A percentile compares a stretch with the other conserved stretches of the same genome.
Conservation (phyloP, 2,797 vertebrate genomes). For the Numenius phaeopus region DNA sequence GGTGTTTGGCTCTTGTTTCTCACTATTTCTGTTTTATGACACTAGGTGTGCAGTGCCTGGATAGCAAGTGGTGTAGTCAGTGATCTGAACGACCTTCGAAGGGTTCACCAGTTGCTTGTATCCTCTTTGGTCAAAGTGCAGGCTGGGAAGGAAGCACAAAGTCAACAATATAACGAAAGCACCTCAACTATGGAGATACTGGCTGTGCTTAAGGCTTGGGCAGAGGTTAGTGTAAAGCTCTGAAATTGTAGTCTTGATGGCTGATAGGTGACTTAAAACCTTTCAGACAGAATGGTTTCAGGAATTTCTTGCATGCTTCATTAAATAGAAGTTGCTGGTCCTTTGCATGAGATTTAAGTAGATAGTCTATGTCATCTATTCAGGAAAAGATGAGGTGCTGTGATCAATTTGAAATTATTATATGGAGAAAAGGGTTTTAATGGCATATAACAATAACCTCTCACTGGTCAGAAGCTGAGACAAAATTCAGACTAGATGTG, state of each 20-base stretch:
- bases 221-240: constrained; percentile 83
- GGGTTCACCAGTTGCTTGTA: constrained; percentile 91
- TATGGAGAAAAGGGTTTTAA: not conserved
- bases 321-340: not conserved
- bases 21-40: constrained; percentile 15
- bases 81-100: constrained; percentile 89
- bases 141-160: constrained; percentile 81
- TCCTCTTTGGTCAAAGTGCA: constrained; percentile 89
- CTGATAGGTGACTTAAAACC: not conserved
- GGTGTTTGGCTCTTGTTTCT: not conserved
- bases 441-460: not conserved
- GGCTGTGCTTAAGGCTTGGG: constrained; percentile 96
- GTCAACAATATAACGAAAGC: constrained; percentile 90
- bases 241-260: not conserved
- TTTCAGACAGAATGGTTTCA: not conserved
- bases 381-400: not conserved
- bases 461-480: not conserved
- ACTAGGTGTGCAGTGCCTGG: constrained; percentile 94
- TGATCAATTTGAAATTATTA: not conserved
- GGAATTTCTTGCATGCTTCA: not conserved
- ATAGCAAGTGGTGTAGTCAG: constrained; percentile 92
- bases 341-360: not conserved
- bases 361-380: not conserved
- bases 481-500: not conserved
- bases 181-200: constrained; percentile 91